phyloP scores from a whole-genome alignment of 1,140 invertebrate genomes.

The Drosophila ohnishii region DNA sequence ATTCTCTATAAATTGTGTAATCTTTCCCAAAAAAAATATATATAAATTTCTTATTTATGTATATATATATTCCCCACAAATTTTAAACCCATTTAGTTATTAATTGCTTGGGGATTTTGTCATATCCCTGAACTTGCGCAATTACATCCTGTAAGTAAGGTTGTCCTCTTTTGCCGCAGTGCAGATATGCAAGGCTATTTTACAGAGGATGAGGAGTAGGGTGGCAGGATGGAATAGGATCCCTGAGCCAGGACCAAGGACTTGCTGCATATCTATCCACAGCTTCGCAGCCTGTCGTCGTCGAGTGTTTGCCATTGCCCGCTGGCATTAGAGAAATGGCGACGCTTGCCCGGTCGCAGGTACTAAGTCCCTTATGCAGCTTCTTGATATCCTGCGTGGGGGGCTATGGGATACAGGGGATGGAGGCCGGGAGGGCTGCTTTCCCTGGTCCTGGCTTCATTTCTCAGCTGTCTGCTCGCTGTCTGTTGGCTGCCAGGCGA shows the following conservation, averaged over 20 bases:
- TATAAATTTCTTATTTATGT: too few relatives aligned
- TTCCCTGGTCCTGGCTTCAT: conserved; percentile 52
- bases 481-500: conserved; percentile 65
- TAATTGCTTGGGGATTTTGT: background rate
- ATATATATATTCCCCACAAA: too few relatives aligned
- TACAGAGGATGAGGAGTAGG: background rate
- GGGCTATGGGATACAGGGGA: conserved; percentile 1
- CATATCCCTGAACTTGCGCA: background rate
- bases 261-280: conserved; percentile 49
- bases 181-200: conserved; percentile 56
- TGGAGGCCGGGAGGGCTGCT: background rate
- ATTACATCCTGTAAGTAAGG: background rate
- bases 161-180: conserved; percentile 9
- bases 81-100: background rate
- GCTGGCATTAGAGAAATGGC: conserved; percentile 73
- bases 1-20: too few relatives aligned
- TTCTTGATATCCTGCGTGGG: conserved; percentile 68
- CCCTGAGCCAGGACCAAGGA: conserved; percentile 41
- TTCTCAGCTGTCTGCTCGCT: conserved; percentile 74
- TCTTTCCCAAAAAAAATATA: background rate
- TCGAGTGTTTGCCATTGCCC: conserved; percentile 65
- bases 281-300: conserved; percentile 42
- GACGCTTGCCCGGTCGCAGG: conserved; percentile 39
- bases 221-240: background rate
- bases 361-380: conserved; percentile 53